Evolutionary conservation across 2,113 vertebrate genomes (phyloP).

Genomic region (Ramphastos sulfuratus): DNA sequence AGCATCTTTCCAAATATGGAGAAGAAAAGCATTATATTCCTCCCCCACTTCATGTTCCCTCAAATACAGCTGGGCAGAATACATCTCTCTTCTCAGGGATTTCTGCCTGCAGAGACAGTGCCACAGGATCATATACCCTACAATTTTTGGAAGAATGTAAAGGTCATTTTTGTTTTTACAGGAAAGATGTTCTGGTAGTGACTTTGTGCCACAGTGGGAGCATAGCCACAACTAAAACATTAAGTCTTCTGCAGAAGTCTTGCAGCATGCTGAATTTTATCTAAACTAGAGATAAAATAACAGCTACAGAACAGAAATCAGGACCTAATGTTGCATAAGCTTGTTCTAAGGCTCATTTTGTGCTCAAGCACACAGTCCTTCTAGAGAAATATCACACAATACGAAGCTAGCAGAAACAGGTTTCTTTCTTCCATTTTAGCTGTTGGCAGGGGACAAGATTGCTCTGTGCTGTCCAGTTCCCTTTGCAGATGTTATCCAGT

Average conservation of each 20-base stretch:
- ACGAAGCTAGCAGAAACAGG: neutral
- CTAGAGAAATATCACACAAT: neutral
- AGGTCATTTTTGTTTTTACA: slow-evolving; percentile 26
- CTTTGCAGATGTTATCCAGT: neutral
- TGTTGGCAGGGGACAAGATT: neutral
- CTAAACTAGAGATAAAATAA: neutral
- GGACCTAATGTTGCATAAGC: neutral
- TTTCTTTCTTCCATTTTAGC: neutral
- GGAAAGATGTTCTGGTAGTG: neutral
- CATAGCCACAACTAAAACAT: neutral
- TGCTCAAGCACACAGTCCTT: neutral
- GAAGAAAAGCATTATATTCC: slow-evolving; percentile 45
- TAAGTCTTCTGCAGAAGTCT: neutral
- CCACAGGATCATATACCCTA: neutral
- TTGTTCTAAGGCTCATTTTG: neutral
- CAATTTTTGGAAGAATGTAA: slow-evolving; percentile 46
- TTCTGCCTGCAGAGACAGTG: neutral
- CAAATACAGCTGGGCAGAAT: slow-evolving; percentile 39
- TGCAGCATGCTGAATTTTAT: neutral
- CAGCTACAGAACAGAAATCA: neutral
- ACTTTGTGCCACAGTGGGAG: neutral
- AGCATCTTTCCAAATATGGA: slow-evolving; percentile 63
- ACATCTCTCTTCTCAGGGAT: neutral
- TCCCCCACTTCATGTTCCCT: neutral
- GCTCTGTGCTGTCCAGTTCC: neutral